Base-by-base conservation (phyloP, 2,888 invertebrate genomes). In the Eumacrocentrus americanus region DNA sequence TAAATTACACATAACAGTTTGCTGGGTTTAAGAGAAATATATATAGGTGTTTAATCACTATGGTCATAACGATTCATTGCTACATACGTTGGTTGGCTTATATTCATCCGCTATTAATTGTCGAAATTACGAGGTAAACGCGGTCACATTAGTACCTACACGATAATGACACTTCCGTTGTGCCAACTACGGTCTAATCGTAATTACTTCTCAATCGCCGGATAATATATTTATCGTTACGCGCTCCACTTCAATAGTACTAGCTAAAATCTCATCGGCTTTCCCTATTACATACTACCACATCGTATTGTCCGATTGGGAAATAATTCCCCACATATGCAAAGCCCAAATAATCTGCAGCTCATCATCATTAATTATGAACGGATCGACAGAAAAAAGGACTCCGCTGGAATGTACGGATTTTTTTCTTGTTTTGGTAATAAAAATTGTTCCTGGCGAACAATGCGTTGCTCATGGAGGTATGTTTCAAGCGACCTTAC, bases 401-500 rank as follows among this genome's bases (percentile, higher is more conserved):
- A n/a, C n/a, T n/a, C n/a, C n/a, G n/a, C n/a, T n/a, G n/a, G n/a
- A n/a, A n/a, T n/a, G n/a, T n/a, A n/a, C n/a, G n/a, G n/a, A n/a
- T n/a, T n/a, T n/a, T n/a, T n/a, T n/a, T 42, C 3, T 42, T 42
- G 18, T 18, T 18, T 42, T n/a, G 20, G 20, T 18, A 18, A 62
- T 56, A 53, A 55, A 58, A 58, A 65, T 70, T 64, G 65, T 63
- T 67, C 58, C 54, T 60, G 63, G 29, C 56, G 61, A 75, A 75
- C 73, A 75, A 72, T 73, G 70, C 70, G 62, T n/a, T n/a, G n/a
- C 65, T 58, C 65, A 64, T 64, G 58, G 64, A 52, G 63, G 67
- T 67, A 65, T 69, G 68, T 71, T 69, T 67, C 70, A 65, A 67
- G 67, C 62, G 57, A 64, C 60, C 67, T 66, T 74, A 73, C 74